phyloP scores from a whole-genome alignment of 2,797 vertebrate genomes.

The Cirrhinus mrigala region DNA sequence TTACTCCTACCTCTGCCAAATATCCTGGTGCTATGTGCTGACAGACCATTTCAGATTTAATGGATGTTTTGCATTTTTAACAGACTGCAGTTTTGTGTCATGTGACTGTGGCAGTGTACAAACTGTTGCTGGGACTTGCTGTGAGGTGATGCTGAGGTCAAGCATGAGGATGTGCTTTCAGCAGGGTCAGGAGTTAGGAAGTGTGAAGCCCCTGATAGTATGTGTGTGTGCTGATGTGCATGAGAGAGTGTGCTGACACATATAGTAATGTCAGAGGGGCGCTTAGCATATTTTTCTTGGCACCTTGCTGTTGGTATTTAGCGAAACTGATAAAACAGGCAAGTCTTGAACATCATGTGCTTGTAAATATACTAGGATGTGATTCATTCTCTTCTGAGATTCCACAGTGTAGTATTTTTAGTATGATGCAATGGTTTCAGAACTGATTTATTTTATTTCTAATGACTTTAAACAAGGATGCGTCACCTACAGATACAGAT shows the following conservation, averaged over 20 bases:
- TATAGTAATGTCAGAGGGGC: conserved; percentile 3
- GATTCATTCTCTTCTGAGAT: neutral
- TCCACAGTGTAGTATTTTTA: neutral
- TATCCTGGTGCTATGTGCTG: neutral
- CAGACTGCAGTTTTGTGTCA: conserved; percentile 1
- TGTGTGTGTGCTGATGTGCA: neutral
- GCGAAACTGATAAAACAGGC: neutral
- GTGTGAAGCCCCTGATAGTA: conserved; percentile 29
- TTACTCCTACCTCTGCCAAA: conserved; percentile 5
- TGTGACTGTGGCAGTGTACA: neutral
- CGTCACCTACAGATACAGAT: neutral
- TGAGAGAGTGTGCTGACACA: neutral
- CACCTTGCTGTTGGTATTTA: conserved; percentile 1
- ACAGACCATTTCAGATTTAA: neutral
- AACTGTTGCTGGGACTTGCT: neutral
- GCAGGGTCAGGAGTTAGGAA: conserved; percentile 52
- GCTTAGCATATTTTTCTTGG: conserved; percentile 7
- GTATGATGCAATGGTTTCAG: neutral
- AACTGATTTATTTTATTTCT: neutral
- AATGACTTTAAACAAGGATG: neutral
- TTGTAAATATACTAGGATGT: conserved; percentile 5
- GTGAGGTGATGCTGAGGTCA: conserved; percentile 29
- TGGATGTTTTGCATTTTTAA: neutral
- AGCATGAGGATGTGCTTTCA: conserved; percentile 34
- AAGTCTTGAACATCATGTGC: neutral